Conservation (phyloP, 1,140 invertebrate genomes). For the Philotrypesis tridentata region DNA sequence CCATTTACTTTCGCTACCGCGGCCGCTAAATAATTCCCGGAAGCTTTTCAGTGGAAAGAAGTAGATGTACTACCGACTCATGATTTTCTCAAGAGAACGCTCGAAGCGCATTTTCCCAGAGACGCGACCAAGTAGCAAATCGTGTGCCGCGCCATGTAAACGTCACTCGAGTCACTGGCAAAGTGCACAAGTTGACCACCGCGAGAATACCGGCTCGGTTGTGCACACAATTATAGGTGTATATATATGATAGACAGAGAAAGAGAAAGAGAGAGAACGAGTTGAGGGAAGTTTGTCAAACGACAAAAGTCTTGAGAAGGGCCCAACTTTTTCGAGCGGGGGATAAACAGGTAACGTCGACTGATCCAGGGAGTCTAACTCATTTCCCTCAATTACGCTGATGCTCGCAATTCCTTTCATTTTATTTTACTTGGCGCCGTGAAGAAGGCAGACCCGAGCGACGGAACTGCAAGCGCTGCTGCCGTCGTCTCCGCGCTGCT, state of each 20-base stretch:
- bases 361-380: conserved; percentile 16
- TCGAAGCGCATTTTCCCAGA: background rate
- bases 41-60: no score
- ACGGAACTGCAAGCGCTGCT: conserved; percentile 4
- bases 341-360: conserved; percentile 44
- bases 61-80: background rate
- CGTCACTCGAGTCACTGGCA: background rate
- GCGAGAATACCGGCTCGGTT: background rate
- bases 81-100: background rate
- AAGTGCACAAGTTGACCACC: background rate
- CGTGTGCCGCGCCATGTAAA: conserved; percentile 1
- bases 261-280: no score
- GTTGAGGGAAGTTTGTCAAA: conserved; percentile 28
- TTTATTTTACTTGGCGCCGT: background rate
- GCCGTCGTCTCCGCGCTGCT: no score
- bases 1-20: background rate
- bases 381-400: conserved; percentile 42
- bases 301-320: background rate
- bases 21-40: background rate
- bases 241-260: background rate
- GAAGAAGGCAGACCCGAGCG: conserved; percentile 8
- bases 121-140: background rate
- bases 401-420: background rate
- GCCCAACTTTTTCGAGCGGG: background rate
- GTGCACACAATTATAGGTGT: no score